Conservation (phyloP, 2,113 vertebrate genomes). For the Orcinus orca region DNA sequence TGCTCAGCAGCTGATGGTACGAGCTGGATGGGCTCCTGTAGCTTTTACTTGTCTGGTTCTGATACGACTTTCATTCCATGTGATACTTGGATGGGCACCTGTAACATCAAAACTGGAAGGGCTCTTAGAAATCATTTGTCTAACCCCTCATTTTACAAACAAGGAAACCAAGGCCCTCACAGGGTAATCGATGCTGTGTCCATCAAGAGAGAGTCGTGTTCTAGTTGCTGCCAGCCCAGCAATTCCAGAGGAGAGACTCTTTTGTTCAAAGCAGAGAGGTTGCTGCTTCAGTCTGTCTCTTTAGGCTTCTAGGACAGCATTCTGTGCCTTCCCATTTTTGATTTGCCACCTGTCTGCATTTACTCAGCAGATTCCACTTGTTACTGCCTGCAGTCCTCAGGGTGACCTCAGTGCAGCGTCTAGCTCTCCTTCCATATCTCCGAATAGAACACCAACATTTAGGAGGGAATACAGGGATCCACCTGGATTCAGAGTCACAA, state of each 20-base stretch:
- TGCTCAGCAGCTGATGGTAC: background rate
- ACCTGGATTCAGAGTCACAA: background rate
- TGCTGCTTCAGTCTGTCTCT: background rate
- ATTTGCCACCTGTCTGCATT: background rate
- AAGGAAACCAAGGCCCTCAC: background rate
- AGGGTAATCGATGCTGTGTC: background rate
- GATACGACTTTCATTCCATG: background rate
- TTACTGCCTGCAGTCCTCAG: background rate
- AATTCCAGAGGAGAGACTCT: background rate
- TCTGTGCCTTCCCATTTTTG: background rate
- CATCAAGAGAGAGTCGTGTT: background rate
- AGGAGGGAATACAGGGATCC: background rate
- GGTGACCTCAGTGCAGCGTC: background rate
- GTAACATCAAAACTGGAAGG: background rate
- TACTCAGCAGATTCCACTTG: background rate
- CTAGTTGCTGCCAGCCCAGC: background rate
- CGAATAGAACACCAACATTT: background rate
- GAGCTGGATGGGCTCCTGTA: background rate
- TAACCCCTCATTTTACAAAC: background rate
- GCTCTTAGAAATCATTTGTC: background rate
- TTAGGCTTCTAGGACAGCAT: background rate
- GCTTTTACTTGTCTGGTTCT: background rate
- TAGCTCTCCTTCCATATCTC: background rate
- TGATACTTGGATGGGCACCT: background rate
- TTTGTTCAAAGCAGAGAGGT: background rate